A percentile compares a stretch with the other conserved stretches of the same genome.
phyloP scores from a whole-genome alignment of 2,888 invertebrate genomes.

The Diachrysia chrysitis region DNA sequence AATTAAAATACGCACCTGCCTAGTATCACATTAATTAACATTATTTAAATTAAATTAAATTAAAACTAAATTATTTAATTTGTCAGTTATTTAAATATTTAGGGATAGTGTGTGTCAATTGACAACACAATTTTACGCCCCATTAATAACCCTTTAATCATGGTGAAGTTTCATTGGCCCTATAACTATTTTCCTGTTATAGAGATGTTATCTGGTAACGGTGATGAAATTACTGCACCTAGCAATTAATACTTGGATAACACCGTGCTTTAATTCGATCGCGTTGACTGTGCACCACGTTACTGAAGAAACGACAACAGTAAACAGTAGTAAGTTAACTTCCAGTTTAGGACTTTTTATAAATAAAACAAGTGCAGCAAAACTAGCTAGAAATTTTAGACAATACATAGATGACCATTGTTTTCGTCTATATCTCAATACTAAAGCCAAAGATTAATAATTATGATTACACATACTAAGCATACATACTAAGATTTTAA shows the following conservation, averaged over 20 bases:
- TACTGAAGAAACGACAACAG: background rate
- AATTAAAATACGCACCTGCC: background rate
- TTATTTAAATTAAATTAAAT: too few species aligned
- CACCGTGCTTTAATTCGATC: slow-evolving; percentile 55
- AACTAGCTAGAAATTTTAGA: too few species aligned
- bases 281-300: slow-evolving; percentile 52
- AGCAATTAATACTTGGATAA: slow-evolving; percentile 22
- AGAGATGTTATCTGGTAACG: background rate
- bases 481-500: too few species aligned
- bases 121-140: too few species aligned
- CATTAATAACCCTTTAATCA: background rate
- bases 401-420: too few species aligned
- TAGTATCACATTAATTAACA: background rate
- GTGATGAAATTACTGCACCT: background rate
- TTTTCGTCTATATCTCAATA: too few species aligned
- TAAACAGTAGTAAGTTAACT: background rate
- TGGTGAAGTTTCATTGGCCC: background rate
- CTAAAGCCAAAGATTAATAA: too few species aligned
- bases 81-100: too few species aligned
- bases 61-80: too few species aligned
- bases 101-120: too few species aligned
- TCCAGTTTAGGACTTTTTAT: background rate
- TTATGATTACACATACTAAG: too few species aligned
- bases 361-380: background rate
- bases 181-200: background rate